phyloP scores from a whole-genome alignment of 2,113 vertebrate species.

The Scolopax mira region DNA sequence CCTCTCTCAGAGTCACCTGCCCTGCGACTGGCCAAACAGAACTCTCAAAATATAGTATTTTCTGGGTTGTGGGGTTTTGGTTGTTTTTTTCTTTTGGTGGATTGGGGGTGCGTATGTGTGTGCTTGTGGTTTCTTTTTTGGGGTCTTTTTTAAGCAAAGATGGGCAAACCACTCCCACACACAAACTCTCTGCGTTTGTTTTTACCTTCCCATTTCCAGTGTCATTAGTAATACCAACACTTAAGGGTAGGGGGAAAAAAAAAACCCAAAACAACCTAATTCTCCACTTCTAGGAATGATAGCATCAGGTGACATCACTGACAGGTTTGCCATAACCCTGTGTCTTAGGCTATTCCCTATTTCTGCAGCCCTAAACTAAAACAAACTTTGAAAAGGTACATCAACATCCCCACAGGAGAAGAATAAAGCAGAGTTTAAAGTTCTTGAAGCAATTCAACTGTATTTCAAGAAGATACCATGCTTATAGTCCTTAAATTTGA shows the following conservation, averaged over 20 bases:
- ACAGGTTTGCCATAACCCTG: neutral
- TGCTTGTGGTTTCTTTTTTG: neutral
- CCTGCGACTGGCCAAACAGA: neutral
- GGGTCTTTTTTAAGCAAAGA: neutral
- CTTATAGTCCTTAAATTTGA: neutral
- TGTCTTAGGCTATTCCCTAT: neutral
- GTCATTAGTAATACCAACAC: neutral
- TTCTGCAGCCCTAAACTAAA: neutral
- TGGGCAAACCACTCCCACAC: neutral
- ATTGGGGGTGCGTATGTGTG: rapidly evolving
- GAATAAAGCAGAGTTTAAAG: neutral
- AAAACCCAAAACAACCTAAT: neutral
- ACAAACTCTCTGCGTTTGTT: neutral
- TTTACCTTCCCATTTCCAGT: neutral
- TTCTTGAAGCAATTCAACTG: neutral
- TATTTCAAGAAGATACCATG: neutral
- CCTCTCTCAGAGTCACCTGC: neutral
- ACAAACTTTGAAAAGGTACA: neutral
- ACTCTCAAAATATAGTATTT: rapidly evolving
- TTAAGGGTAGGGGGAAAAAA: no score
- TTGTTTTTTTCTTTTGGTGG: neutral
- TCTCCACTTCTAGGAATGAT: neutral
- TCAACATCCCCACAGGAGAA: neutral
- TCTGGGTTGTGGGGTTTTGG: neutral
- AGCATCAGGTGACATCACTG: neutral